Evolutionary conservation across 2,113 vertebrate species (phyloP), one percentile per base, ranked within the genome.

Genomic region (Atrichornis clamosus): DNA sequence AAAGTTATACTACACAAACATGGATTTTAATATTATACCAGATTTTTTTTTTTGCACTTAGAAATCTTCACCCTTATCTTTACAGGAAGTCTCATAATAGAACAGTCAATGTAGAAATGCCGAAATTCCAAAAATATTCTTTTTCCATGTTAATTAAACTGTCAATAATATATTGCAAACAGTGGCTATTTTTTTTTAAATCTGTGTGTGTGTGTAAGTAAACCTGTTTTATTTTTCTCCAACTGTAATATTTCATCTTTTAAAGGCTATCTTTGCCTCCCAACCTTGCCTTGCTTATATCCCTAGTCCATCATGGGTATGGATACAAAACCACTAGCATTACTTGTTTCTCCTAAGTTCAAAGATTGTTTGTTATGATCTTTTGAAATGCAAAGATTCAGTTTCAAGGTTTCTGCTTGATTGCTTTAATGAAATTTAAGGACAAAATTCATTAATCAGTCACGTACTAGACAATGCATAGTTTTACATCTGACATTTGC

Each of bases 401-500:
- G 63, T 95, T 97, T 96, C 87, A 91, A 90, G 68, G 26, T 75
- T 95, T 88, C 30, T 96, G 41, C 72, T 87, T 83, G 53, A 74
- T 97, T 98, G 49, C 73, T 89, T 97, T 93, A 95, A 97, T 96
- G 96, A 97, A 97, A 90, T 87, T 76, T 70, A 95, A 96, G 80
- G 39, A 67, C 82, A 60, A 60, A 59, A 95, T 97, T 97, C 85
- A 96, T 97, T 96, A 95, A 97, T 97, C 95, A 82, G 93, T 96
- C 96, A 93, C 5, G 44, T 80, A 93, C 26, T 60, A 95, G 85
- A 89, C 64, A 88, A 90, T 80, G 52, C 18, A 58, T 83, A 95
- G 70, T 95, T 90, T 97, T 95, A 82, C 83, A 96, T 94, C 96
- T 97, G 90, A 67, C 24, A 84, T 95, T 96, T 94, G 72, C 63